A percentile compares a stretch with the other conserved stretches of the same genome.
phyloP scores from a whole-genome alignment of 2,888 invertebrate species.

The Amiota minor region DNA sequence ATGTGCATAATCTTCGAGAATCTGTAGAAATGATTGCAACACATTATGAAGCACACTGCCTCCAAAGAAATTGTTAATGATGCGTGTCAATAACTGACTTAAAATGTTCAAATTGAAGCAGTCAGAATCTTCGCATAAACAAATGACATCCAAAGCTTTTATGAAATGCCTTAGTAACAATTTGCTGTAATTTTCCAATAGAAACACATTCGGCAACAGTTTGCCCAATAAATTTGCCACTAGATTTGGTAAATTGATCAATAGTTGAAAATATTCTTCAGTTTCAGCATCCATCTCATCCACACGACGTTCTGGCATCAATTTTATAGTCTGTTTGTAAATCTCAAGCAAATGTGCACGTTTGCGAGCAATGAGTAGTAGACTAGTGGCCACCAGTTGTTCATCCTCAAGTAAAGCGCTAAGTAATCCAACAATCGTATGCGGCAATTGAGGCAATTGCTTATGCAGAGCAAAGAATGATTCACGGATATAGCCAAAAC shows the following conservation, averaged over 20 bases:
- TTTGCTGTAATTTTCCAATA: slow-evolving; percentile 76
- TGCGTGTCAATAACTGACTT: slow-evolving; percentile 78
- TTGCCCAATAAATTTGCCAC: slow-evolving; percentile 80
- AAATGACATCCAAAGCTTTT: slow-evolving; percentile 78
- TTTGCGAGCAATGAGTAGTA: slow-evolving; percentile 59
- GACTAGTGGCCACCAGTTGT: slow-evolving; percentile 54
- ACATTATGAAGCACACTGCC: slow-evolving; percentile 72
- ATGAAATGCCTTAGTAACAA: slow-evolving; percentile 78
- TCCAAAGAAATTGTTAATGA: slow-evolving; percentile 76
- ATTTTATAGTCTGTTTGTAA: slow-evolving; percentile 54
- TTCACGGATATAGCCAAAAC: slow-evolving; percentile 60
- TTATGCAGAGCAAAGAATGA: slow-evolving; percentile 55
- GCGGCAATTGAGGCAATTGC: slow-evolving; percentile 47
- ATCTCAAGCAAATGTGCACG: slow-evolving; percentile 48
- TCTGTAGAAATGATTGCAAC: slow-evolving; percentile 75
- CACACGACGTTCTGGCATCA: slow-evolving; percentile 49
- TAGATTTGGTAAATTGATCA: slow-evolving; percentile 81
- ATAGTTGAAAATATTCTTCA: slow-evolving; percentile 77
- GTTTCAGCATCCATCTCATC: slow-evolving; percentile 70
- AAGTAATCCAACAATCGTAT: slow-evolving; percentile 49
- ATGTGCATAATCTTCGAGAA: slow-evolving; percentile 74
- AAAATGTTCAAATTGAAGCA: slow-evolving; percentile 69
- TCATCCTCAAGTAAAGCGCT: slow-evolving; percentile 59
- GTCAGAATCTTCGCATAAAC: slow-evolving; percentile 56
- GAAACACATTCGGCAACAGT: slow-evolving; percentile 77